Conservation (phyloP, 2,113 vertebrate genomes). For the Lathamus discolor region DNA sequence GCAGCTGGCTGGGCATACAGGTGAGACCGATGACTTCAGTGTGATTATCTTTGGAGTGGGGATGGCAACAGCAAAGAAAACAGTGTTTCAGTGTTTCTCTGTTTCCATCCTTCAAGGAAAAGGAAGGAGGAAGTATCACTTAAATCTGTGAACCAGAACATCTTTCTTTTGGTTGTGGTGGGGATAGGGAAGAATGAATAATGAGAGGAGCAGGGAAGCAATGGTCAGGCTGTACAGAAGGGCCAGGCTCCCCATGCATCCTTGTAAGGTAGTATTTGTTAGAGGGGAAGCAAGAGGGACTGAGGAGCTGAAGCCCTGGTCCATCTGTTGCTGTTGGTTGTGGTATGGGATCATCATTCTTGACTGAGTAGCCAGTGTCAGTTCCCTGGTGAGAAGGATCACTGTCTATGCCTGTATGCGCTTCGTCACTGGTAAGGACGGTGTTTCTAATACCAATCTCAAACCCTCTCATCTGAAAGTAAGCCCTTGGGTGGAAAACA, state of each 20-base stretch:
- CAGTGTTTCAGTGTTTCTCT: background rate
- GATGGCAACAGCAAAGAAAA: background rate
- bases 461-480: background rate
- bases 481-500: background rate
- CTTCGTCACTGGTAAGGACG: background rate
- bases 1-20: slow-evolving; percentile 95
- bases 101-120: background rate
- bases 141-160: background rate
- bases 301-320: background rate
- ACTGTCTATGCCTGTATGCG: background rate
- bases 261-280: background rate
- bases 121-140: background rate
- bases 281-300: background rate
- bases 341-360: background rate
- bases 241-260: background rate
- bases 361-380: background rate
- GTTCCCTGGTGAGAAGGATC: background rate
- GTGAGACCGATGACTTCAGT: slow-evolving; percentile 58
- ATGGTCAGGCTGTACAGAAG: background rate
- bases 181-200: background rate
- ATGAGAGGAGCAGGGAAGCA: background rate
- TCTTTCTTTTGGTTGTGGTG: background rate
- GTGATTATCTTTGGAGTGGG: background rate
- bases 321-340: background rate
- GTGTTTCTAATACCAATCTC: background rate